Percentiles rank a stretch among this genome's conserved stretches.
These are phyloP conservation scores for Heterodera carotae DNA, from an alignment of 1,140 invertebrate species.

Conservation along the genomic window DNA sequence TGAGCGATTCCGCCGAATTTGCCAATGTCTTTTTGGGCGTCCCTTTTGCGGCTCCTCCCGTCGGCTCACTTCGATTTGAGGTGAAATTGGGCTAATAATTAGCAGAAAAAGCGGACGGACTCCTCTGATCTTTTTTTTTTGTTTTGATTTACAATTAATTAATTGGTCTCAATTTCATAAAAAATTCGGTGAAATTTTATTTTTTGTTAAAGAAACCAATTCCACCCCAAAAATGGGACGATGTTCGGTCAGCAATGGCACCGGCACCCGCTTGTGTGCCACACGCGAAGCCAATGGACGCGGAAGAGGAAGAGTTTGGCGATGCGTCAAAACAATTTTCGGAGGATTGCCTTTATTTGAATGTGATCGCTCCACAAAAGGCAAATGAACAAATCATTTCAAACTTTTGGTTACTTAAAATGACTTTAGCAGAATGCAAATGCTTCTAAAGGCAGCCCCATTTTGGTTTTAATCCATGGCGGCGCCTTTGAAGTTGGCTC, in stretches of 20 bases:
- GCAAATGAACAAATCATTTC: neutral
- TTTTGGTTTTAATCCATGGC: slow-evolving; percentile 62
- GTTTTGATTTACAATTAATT: no score
- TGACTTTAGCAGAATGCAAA: slow-evolving; percentile 17
- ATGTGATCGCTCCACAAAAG: slow-evolving; percentile 38
- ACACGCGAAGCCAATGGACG: slow-evolving; percentile 25
- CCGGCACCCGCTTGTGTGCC: slow-evolving; percentile 40
- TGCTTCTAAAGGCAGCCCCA: slow-evolving; percentile 35
- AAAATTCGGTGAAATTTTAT: neutral
- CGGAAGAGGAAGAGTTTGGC: slow-evolving; percentile 12
- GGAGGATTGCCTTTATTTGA: slow-evolving; percentile 50
- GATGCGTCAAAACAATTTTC: neutral
- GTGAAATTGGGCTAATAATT: neutral
- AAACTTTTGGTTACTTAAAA: neutral
- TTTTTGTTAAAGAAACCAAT: slow-evolving; percentile 38
- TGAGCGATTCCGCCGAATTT: slow-evolving; percentile 1
- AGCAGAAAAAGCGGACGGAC: no score
- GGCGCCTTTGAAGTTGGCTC: slow-evolving; percentile 36
- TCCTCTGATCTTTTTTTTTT: no score
- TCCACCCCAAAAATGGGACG: slow-evolving; percentile 43
- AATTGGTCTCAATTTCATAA: neutral
- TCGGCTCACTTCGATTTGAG: slow-evolving; percentile 31
- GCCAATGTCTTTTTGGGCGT: slow-evolving; percentile 30
- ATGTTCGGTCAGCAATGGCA: slow-evolving; percentile 18
- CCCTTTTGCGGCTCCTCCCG: slow-evolving; percentile 26